phyloP scores from a whole-genome alignment of 2,888 invertebrate genomes.

The Heliconius ismenius region DNA sequence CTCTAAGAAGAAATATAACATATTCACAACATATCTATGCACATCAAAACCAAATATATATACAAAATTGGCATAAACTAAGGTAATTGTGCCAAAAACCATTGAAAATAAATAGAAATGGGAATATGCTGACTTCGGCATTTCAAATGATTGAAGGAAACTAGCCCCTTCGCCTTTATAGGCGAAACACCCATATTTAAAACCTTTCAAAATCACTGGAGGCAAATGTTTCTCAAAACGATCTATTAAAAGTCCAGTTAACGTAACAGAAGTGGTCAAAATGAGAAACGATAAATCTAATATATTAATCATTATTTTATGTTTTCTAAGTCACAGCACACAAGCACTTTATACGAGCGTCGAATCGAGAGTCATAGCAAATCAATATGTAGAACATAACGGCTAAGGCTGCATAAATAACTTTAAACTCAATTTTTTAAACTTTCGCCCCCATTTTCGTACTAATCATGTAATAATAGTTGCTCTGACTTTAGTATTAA shows the following conservation, averaged over 20 bases:
- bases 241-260: constrained; percentile 84
- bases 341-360: constrained; percentile 1
- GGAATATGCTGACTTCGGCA: constrained; percentile 90
- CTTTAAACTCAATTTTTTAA: constrained; percentile 28
- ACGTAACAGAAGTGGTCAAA: constrained; percentile 71
- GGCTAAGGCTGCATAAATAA: constrained; percentile 24
- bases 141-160: constrained; percentile 80
- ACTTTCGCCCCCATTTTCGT: constrained; percentile 41
- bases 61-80: constrained; percentile 74
- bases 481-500: background rate
- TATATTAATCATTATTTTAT: constrained; percentile 62
- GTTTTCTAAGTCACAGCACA: background rate
- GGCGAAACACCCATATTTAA: constrained; percentile 88
- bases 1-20: constrained; percentile 75
- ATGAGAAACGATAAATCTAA: constrained; percentile 72
- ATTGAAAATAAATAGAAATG: constrained; percentile 90
- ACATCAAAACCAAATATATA: constrained; percentile 76
- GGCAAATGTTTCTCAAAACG: constrained; percentile 86
- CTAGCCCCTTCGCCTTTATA: constrained; percentile 77
- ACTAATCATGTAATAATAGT: background rate
- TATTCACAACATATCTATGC: constrained; percentile 70
- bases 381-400: constrained; percentile 38
- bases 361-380: constrained; percentile 21
- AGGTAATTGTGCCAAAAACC: constrained; percentile 75
- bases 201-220: constrained; percentile 83